Conservation (phyloP, 1,140 invertebrate species). For the Meteorus sp. region DNA sequence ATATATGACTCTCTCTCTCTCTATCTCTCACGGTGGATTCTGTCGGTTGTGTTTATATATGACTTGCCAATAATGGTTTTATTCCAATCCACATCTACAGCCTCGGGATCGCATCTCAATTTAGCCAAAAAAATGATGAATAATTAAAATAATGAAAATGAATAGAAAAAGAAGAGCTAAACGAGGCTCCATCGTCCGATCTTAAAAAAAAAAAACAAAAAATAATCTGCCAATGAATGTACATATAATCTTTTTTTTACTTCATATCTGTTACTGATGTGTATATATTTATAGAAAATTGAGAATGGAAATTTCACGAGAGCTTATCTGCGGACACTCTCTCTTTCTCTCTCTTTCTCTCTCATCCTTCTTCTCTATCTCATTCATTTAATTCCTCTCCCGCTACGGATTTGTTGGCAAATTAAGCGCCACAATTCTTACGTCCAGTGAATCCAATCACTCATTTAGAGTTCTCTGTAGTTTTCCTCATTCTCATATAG, state of each 20-base stretch:
- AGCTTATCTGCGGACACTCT: neutral
- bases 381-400: too few species aligned
- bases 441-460: neutral
- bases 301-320: neutral
- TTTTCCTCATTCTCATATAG: neutral
- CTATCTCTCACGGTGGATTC: neutral
- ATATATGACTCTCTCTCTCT: too few species aligned
- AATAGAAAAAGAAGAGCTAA: neutral
- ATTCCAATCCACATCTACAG: neutral
- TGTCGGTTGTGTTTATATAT: constrained; percentile 3
- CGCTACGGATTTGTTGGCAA: too few species aligned
- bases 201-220: constrained; percentile 10
- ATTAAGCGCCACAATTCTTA: neutral
- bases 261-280: constrained; percentile 25
- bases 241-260: constrained; percentile 40
- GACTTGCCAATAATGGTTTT: constrained; percentile 1
- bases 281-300: constrained; percentile 28
- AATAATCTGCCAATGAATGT: constrained; percentile 37
- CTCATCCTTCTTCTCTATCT: neutral
- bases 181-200: constrained; percentile 2
- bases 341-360: neutral
- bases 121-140: constrained; percentile 12
- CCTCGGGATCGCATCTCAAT: constrained; percentile 6
- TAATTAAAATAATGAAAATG: too few species aligned
- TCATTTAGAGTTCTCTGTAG: neutral